Base-by-base conservation (phyloP, 2,113 vertebrate genomes). In the Eulacestoma nigropectus region DNA sequence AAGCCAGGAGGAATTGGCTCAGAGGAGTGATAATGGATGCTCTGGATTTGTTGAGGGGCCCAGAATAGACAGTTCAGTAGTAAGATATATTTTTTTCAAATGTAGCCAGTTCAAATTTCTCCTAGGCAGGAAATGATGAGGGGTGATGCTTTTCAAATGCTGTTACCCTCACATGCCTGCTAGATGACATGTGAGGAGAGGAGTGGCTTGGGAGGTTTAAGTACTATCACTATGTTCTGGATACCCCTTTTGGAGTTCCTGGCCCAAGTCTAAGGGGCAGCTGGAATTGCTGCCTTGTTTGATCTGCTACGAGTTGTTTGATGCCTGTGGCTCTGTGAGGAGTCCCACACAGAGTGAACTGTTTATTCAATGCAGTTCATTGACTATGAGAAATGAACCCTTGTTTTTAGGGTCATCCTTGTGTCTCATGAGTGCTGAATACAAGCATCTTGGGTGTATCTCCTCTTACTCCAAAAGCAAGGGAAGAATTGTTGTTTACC, bases 261-360 rank as follows among this genome's bases (percentile, higher is more conserved):
- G 67, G 49, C 50, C 50, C 20, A 47, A 25, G 27, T 56, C 37
- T 74, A 9, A 63, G 75, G 52, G n/a, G 3, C 1, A 1, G 4
- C 74, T 72, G 32, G 52, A 82, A 17, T 79, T 78, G 33, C 32
- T 90, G 62, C 67, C 37, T 37, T 63, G 30, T 33, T 42, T 27
- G 35, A 0, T 77, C 70, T 90, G 11, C 44, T 50, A 5, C 14
- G 14, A 84, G 6, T n/a, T 26, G 12, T 62, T 72, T 73, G 57
- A 35, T 3, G 6, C 7, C 9, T 35, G 22, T 42, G 44, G 32
- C 44, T 75, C 44, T 72, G 5, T 44, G 62, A 41, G 32, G 19
- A 65, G 30, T 52, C n/a, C 3, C n/a, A 12, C 1, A 3, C 20
- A 37, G 27, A 6, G 0, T 25, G 39, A 52, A 11, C 5, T 10